Evolutionary conservation across 2,888 invertebrate genomes (phyloP).

Genomic region (Melanostoma mellinum): DNA sequence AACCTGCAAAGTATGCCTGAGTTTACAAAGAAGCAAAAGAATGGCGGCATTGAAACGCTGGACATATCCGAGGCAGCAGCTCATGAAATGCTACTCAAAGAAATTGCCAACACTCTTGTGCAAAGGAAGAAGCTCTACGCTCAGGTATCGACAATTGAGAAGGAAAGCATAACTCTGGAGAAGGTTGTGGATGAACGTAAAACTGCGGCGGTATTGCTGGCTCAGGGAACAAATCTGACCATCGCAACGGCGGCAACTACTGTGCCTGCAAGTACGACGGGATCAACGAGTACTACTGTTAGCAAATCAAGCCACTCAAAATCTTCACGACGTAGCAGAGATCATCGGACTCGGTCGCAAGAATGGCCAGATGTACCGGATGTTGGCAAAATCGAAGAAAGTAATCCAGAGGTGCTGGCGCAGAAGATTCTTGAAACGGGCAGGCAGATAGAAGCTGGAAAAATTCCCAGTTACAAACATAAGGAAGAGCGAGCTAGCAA

Average conservation of each 20-base stretch:
- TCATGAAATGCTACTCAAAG: constrained; percentile 91
- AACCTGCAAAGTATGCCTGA: constrained; percentile 90
- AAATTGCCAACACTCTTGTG: constrained; percentile 92
- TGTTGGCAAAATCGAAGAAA: constrained; percentile 94
- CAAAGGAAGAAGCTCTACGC: constrained; percentile 92
- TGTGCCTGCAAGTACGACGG: constrained; percentile 66
- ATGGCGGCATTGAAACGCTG: constrained; percentile 81
- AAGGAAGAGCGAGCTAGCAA: constrained; percentile 64
- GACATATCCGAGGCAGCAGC: constrained; percentile 87
- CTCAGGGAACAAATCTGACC: constrained; percentile 81
- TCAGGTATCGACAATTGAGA: constrained; percentile 90
- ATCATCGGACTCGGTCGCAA: constrained; percentile 91
- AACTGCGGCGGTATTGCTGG: constrained; percentile 78
- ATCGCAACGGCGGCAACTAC: constrained; percentile 74
- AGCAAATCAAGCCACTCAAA: constrained; percentile 78
- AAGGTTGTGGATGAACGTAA: constrained; percentile 87
- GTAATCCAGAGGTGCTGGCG: constrained; percentile 94
- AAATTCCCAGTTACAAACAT: constrained; percentile 81
- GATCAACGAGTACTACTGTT: constrained; percentile 73
- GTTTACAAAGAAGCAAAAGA: constrained; percentile 82
- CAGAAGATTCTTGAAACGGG: constrained; percentile 95
- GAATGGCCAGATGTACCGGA: constrained; percentile 97
- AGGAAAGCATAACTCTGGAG: constrained; percentile 89
- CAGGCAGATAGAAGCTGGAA: constrained; percentile 93
- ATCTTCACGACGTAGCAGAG: constrained; percentile 86